Evolutionary conservation across 2,888 invertebrate genomes (phyloP).

Genomic region (Argyra leucocephala): DNA sequence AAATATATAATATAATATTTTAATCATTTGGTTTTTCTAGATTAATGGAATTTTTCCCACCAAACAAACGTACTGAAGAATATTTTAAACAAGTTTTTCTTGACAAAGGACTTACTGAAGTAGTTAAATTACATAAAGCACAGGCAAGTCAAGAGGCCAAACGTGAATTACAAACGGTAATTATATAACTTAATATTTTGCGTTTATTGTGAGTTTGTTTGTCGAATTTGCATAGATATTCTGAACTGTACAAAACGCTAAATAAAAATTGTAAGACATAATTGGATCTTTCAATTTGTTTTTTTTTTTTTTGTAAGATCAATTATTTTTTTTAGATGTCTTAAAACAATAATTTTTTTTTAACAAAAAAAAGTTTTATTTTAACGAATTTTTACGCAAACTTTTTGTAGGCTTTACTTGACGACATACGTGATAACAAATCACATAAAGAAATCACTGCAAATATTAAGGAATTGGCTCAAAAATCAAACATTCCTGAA

Average conservation of each 20-base stretch:
- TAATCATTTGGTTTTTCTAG: slow-evolving; percentile 41
- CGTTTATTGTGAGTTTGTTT: slow-evolving; percentile 12
- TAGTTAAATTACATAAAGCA: slow-evolving; percentile 71
- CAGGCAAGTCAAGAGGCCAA: slow-evolving; percentile 77
- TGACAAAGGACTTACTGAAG: slow-evolving; percentile 68
- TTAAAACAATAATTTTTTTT: no score
- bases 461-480: slow-evolving; percentile 78
- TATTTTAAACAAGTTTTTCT: slow-evolving; percentile 72
- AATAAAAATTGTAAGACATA: slow-evolving; percentile 11
- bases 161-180: slow-evolving; percentile 61
- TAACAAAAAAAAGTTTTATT: no score
- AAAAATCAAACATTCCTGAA: slow-evolving; percentile 74
- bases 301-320: no score
- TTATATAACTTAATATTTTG: slow-evolving; percentile 9
- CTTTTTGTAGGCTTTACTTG: slow-evolving; percentile 55
- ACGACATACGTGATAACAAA: slow-evolving; percentile 79
- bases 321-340: no score
- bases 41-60: slow-evolving; percentile 86
- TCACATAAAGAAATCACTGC: slow-evolving; percentile 74
- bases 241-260: slow-evolving; percentile 21
- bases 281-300: no score
- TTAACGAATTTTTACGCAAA: no score
- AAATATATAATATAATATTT: no score
- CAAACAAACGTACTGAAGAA: slow-evolving; percentile 86
- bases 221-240: slow-evolving; percentile 2